Conservation (phyloP, 2,797 vertebrate genomes). For the Oreochromis mossambicus region DNA sequence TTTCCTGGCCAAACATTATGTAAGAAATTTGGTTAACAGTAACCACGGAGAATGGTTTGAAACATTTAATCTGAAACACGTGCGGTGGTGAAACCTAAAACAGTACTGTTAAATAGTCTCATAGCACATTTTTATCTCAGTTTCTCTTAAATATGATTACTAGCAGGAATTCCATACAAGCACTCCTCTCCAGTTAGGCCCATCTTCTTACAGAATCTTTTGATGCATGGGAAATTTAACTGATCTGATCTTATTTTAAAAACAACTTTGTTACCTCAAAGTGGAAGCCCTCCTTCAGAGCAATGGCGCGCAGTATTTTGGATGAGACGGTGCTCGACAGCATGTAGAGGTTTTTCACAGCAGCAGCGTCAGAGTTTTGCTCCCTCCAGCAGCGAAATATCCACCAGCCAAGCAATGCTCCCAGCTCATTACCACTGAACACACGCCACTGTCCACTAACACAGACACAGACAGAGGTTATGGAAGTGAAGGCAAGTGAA, state of each 20-base stretch:
- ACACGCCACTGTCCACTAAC: slow-evolving; percentile 90
- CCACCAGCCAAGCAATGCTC: slow-evolving; percentile 96
- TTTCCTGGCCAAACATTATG: slow-evolving; percentile 81
- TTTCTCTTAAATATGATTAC: background rate
- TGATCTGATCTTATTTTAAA: background rate
- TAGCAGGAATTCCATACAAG: background rate
- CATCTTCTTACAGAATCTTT: background rate
- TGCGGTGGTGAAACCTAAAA: background rate
- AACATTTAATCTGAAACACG: background rate
- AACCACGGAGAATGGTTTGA: background rate
- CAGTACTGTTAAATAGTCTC: background rate
- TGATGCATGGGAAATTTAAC: background rate
- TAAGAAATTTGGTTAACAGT: background rate
- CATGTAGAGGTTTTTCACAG: slow-evolving; percentile 90
- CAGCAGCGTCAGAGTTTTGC: slow-evolving; percentile 67
- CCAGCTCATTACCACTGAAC: slow-evolving; percentile 94
- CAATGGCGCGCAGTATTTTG: slow-evolving; percentile 93
- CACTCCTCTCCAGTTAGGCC: background rate
- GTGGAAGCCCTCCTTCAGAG: slow-evolving; percentile 95
- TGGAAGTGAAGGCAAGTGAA: background rate
- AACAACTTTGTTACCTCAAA: slow-evolving; percentile 83
- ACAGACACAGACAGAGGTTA: background rate
- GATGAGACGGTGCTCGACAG: slow-evolving; percentile 96
- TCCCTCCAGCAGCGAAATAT: slow-evolving; percentile 91
- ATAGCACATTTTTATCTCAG: background rate